Percentiles rank a stretch among this genome's conserved stretches.
These are phyloP conservation scores for Gymnosoma rotundatum DNA, from an alignment of 2,888 invertebrate genomes.

Conservation along the genomic window DNA sequence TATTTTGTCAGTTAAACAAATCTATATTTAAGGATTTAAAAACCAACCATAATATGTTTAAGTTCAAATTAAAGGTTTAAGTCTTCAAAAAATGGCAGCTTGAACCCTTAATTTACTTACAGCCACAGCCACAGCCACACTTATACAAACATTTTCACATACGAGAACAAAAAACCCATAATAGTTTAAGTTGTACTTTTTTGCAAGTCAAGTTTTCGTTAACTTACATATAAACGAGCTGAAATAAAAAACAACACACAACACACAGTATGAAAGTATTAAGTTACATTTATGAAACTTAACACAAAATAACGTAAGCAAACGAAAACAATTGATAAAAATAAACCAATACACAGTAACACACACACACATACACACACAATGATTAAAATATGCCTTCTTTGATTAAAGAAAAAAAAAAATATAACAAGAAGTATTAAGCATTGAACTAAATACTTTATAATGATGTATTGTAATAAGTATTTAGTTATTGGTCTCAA, in stretches of 20 bases:
- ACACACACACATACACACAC: conserved; percentile 13
- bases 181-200: conserved; percentile 67
- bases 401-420: conserved; percentile 3
- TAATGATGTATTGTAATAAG: conserved; percentile 4
- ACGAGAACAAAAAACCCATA: conserved; percentile 48
- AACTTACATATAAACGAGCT: conserved; percentile 43
- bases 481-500: conserved; percentile 17
- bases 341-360: conserved; percentile 3
- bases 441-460: conserved; percentile 32
- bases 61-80: conserved; percentile 54
- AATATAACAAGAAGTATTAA: conserved; percentile 1
- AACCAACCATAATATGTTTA: conserved; percentile 57
- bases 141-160: conserved; percentile 32
- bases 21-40: conserved; percentile 46
- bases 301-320: conserved; percentile 54
- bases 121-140: conserved; percentile 13
- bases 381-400: conserved; percentile 51
- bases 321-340: conserved; percentile 57
- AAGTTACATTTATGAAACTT: conserved; percentile 61
- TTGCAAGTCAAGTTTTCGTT: conserved; percentile 67
- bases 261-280: conserved; percentile 46
- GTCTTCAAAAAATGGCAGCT: conserved; percentile 1
- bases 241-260: conserved; percentile 33
- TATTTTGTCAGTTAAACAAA: conserved; percentile 25
- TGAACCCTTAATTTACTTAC: conserved; percentile 39